A percentile compares a stretch with the other conserved stretches of the same genome.
phyloP scores from a whole-genome alignment of 1,140 invertebrate genomes.

The Parapsyche elsis region DNA sequence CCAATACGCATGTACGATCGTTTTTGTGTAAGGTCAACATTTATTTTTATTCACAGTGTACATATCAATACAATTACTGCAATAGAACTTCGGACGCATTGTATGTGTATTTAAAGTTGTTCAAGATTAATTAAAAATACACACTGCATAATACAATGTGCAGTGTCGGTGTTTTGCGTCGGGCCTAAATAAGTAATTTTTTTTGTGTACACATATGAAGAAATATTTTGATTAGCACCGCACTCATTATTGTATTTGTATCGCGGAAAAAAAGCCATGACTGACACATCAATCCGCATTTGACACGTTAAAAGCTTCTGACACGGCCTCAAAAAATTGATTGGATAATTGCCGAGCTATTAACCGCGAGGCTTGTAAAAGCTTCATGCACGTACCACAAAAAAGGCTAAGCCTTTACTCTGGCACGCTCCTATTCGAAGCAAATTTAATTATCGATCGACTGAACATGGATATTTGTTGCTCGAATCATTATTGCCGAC shows the following conservation, averaged over 20 bases:
- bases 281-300: conserved; percentile 45
- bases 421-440: not conserved
- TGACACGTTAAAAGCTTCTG: conserved; percentile 53
- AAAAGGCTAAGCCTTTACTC: not conserved
- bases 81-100: too few relatives aligned
- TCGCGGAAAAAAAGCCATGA: conserved; percentile 24
- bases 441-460: conserved; percentile 6
- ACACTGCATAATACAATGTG: not conserved
- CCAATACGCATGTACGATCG: too few relatives aligned
- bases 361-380: conserved; percentile 37
- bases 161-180: too few relatives aligned
- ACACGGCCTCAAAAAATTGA: conserved; percentile 48
- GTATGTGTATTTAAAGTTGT: not conserved
- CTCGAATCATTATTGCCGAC: not conserved
- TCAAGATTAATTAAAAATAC: not conserved
- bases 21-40: too few relatives aligned
- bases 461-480: not conserved
- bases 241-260: conserved; percentile 38
- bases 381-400: conserved; percentile 31
- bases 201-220: conserved; percentile 31
- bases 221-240: conserved; percentile 50
- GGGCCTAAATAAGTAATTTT: not conserved
- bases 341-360: conserved; percentile 49
- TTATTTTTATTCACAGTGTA: too few relatives aligned
- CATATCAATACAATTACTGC: too few relatives aligned